Percentiles rank a stretch among this genome's conserved stretches.
Conservation (phyloP, 2,113 vertebrate genomes). For the Menura novaehollandiae region DNA sequence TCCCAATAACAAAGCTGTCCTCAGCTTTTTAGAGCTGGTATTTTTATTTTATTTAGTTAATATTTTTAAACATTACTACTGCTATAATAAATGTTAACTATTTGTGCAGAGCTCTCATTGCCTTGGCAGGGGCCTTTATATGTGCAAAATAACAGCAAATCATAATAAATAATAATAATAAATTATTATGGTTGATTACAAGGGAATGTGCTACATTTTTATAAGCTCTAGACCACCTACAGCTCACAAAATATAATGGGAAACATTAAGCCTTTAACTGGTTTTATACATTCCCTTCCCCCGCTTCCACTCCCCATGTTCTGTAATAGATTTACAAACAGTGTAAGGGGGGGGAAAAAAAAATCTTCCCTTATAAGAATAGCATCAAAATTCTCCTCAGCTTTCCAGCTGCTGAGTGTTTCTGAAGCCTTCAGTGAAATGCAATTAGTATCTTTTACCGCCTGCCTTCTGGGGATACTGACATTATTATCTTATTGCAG, state of each 20-base stretch:
- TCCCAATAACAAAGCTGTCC: constrained; percentile 54
- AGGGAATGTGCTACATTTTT: constrained; percentile 63
- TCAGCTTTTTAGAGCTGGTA: constrained; percentile 44
- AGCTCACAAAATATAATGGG: constrained; percentile 72
- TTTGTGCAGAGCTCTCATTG: constrained; percentile 38
- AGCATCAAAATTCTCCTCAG: constrained; percentile 67
- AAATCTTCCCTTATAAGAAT: constrained; percentile 43
- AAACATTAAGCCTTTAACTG: constrained; percentile 71
- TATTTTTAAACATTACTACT: constrained; percentile 58
- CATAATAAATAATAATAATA: constrained; percentile 69
- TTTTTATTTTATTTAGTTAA: constrained; percentile 67
- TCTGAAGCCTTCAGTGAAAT: constrained; percentile 71
- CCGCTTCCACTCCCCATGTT: constrained; percentile 35
- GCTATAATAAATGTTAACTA: constrained; percentile 57
- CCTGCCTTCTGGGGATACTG: constrained; percentile 67
- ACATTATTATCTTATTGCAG: constrained; percentile 65
- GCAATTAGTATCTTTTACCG: constrained; percentile 70
- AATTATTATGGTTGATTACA: constrained; percentile 68
- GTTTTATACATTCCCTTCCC: constrained; percentile 51
- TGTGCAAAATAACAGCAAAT: constrained; percentile 49
- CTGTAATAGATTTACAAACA: constrained; percentile 65
- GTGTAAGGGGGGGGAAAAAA: neutral
- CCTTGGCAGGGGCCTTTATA: constrained; percentile 46
- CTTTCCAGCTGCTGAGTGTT: constrained; percentile 64
- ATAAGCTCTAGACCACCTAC: constrained; percentile 69